Evolutionary conservation across 1,140 invertebrate genomes (phyloP), one percentile per base, ranked within the genome.

Genomic region (Pogonognathellus flavescens): DNA sequence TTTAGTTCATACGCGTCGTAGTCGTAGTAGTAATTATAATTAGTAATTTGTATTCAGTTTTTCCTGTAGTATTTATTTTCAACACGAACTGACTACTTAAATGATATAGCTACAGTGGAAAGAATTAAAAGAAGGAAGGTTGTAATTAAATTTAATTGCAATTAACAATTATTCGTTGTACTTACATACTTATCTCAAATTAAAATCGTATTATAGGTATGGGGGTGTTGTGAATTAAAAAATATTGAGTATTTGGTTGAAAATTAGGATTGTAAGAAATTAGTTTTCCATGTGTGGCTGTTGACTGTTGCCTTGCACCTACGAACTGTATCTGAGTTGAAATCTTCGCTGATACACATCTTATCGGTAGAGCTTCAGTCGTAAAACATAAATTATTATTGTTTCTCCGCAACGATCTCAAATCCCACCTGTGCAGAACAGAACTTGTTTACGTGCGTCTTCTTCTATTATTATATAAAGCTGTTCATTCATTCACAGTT

Each of bases 361-460:
- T 41, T 76, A 76, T 76, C 70, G 25, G 41, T 16, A 41, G 16
- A 50, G 41, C 6, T 31, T 76, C 41, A 76, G 70, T 50, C 13
- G 70, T 76, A 41, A 76, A 76, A 76, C 31, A 76, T 41, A n/a
- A 76, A 76, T 49, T 76, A 41, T 41, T 41, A 41, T 41, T 41
- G 31, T 41, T 76, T 41, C 25, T 72, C 20, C 66, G n/a, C 53
- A 76, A 25, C 70, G 70, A 76, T 76, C 70, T 76, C 70, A 41
- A 76, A 31, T 76, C 41, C 70, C 25, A 76, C 41, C 70, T 41
- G 31, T 49, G 70, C 31, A 76, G 70, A 76, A 76, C 31, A 76
- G 49, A 76, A 76, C 70, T 76, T 76, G 70, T 76, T 76, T 76
- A 76, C 62, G 20, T 25, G 13, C 62, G 20, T 25, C 22, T 66